A percentile compares a stretch with the other conserved stretches of the same genome.
phyloP scores from a whole-genome alignment of 2,888 invertebrate species.

The Megaustenia siamemsis region DNA sequence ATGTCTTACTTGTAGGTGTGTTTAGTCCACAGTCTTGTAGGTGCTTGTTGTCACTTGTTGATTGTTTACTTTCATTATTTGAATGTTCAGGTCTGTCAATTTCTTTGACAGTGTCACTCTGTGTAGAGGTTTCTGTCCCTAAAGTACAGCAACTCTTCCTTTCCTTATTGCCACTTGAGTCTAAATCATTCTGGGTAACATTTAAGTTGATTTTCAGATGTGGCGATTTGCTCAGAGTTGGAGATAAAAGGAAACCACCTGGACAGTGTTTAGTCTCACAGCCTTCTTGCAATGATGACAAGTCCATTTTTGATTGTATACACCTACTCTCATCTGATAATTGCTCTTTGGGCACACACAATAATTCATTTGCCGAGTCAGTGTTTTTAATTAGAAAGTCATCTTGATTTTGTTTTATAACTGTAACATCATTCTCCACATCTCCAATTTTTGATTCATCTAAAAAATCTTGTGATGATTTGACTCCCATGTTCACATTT shows the following conservation, averaged over 20 bases:
- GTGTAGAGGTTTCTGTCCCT: neutral
- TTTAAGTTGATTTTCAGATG: constrained; percentile 17
- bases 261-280: constrained; percentile 30
- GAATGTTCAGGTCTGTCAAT: neutral
- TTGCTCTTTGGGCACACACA: too few relatives aligned
- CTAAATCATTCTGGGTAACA: neutral
- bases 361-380: neutral
- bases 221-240: constrained; percentile 26
- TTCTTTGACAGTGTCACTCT: neutral
- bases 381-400: neutral
- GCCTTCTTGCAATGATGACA: neutral
- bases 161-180: neutral
- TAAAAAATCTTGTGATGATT: neutral
- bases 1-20: neutral
- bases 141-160: neutral
- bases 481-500: neutral
- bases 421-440: neutral
- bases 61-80: neutral
- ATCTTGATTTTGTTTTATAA: too few relatives aligned
- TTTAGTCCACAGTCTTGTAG: neutral
- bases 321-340: neutral
- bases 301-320: neutral
- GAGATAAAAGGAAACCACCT: constrained; percentile 39
- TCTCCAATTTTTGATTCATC: neutral
- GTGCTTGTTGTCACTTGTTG: neutral